These are phyloP conservation scores for Caiman crocodilus DNA, from an alignment of 2,797 vertebrate species.

Conservation along the genomic window DNA sequence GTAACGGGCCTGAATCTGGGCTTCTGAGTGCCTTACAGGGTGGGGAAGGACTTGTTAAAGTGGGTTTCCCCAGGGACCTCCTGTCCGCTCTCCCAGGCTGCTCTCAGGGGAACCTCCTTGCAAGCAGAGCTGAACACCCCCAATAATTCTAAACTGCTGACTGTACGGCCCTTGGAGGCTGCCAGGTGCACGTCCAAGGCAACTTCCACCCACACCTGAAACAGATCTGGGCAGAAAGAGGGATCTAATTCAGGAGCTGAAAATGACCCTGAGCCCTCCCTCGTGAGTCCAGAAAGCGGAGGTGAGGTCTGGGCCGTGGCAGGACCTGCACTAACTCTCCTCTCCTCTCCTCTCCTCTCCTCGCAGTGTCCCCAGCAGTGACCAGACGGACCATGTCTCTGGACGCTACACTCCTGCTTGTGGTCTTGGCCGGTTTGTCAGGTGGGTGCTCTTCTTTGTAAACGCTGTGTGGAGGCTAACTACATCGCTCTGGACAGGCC, in stretches of 20 bases:
- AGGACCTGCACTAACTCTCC: neutral
- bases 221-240: accelerated
- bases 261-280: neutral
- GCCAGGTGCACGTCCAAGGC: neutral
- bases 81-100: neutral
- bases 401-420: neutral
- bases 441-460: slow-evolving; percentile 33
- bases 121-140: neutral
- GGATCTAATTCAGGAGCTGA: accelerated
- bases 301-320: neutral
- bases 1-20: neutral
- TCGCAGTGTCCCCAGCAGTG: neutral
- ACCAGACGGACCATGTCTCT: neutral
- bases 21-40: neutral
- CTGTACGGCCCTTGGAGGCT: too few relatives aligned
- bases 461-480: accelerated
- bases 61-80: neutral
- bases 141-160: too few relatives aligned
- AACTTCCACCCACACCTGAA: neutral
- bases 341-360: neutral
- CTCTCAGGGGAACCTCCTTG: neutral
- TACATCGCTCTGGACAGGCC: too few relatives aligned
- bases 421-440: slow-evolving; percentile 42
- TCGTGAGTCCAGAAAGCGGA: accelerated
- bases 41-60: neutral